These are phyloP conservation scores for Dryobota labecula DNA, from an alignment of 2,888 invertebrate genomes.

Conservation along the genomic window DNA sequence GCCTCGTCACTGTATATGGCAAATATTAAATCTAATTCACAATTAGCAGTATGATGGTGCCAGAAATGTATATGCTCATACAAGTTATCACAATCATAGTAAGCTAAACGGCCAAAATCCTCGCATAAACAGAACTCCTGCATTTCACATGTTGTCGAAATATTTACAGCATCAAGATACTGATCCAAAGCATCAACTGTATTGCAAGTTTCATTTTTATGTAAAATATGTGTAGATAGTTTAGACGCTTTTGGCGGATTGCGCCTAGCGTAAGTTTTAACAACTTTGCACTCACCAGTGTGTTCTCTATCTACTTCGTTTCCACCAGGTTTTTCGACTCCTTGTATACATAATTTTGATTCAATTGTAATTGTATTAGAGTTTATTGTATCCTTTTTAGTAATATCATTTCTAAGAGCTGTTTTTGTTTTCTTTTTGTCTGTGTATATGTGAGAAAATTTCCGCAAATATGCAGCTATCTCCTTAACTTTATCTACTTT, in stretches of 20 bases:
- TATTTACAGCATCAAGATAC: slow-evolving; percentile 47
- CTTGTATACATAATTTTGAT: slow-evolving; percentile 80
- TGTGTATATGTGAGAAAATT: slow-evolving; percentile 60
- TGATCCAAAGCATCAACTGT: slow-evolving; percentile 17
- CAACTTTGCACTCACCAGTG: slow-evolving; percentile 38
- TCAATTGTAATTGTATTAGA: slow-evolving; percentile 61
- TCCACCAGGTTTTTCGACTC: slow-evolving; percentile 85
- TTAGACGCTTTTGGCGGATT: slow-evolving; percentile 53
- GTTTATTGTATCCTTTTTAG: slow-evolving; percentile 44
- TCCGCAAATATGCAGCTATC: slow-evolving; percentile 70
- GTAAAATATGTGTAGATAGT: slow-evolving; percentile 26
- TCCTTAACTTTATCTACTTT: slow-evolving; percentile 67
- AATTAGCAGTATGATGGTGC: slow-evolving; percentile 65
- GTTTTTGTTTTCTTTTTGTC: slow-evolving; percentile 54
- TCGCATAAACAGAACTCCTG: slow-evolving; percentile 79
- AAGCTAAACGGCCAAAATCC: slow-evolving; percentile 80
- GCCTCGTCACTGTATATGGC: slow-evolving; percentile 76
- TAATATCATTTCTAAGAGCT: slow-evolving; percentile 26
- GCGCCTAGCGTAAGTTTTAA: slow-evolving; percentile 75
- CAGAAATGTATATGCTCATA: slow-evolving; percentile 84
- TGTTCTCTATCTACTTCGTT: slow-evolving; percentile 23
- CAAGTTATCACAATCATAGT: slow-evolving; percentile 70
- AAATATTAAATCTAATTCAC: slow-evolving; percentile 72
- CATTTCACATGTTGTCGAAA: slow-evolving; percentile 31
- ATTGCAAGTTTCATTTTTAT: slow-evolving; percentile 33